Percentiles rank a stretch among this genome's conserved stretches.
Evolutionary conservation across 2,797 vertebrate genomes (phyloP).

Genomic region (Paratrypauchen microcephalus): DNA sequence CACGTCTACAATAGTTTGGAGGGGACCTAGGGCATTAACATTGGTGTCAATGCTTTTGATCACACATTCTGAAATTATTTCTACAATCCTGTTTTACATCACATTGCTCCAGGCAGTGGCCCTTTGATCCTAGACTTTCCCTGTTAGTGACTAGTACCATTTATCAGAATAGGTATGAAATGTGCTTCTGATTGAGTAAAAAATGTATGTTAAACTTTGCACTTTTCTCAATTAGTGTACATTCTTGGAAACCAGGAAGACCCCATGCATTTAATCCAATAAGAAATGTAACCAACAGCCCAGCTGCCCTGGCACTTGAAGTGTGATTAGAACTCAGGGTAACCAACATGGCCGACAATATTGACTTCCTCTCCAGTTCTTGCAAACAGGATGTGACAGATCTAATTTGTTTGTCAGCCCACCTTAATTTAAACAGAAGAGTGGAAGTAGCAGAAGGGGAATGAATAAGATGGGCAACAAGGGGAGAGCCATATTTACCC

Average conservation of each 20-base stretch:
- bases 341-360: conserved; percentile 77
- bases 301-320: conserved; percentile 64
- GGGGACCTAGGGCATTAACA: not conserved
- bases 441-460: conserved; percentile 65
- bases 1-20: not conserved
- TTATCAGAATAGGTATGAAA: not conserved
- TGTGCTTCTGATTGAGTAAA: not conserved
- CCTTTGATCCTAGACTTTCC: too few relatives aligned
- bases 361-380: conserved; percentile 80
- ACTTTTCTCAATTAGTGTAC: not conserved
- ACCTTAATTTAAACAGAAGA: conserved; percentile 82
- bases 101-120: not conserved
- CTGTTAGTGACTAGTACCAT: too few relatives aligned
- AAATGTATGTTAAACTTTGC: not conserved
- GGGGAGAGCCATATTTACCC: conserved; percentile 10
- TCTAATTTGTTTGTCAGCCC: conserved; percentile 85
- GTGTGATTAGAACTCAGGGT: conserved; percentile 81
- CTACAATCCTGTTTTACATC: not conserved
- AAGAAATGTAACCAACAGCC: conserved; percentile 12
- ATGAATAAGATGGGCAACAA: conserved; percentile 31
- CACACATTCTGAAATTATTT: not conserved
- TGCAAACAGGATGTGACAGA: conserved; percentile 83
- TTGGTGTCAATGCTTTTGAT: not conserved
- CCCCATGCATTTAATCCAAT: not conserved
- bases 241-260: not conserved